Conservation (phyloP, 1,140 invertebrate genomes). For the Mycetomoellerius zeteki region DNA sequence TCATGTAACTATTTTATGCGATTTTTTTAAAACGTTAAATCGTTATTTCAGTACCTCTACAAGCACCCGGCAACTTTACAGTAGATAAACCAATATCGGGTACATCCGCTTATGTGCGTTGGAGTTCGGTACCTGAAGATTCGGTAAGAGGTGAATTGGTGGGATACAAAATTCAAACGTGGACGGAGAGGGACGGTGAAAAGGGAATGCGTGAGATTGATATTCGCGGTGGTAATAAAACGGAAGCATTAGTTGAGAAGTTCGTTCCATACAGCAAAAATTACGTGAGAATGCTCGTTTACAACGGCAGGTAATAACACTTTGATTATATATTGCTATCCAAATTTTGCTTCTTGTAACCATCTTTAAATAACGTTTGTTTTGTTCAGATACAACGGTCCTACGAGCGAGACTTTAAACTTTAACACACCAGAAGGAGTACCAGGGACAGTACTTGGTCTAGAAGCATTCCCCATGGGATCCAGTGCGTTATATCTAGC, state of each 20-base stretch:
- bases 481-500: constrained; percentile 95
- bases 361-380: constrained; percentile 1
- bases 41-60: constrained; percentile 89
- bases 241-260: constrained; percentile 92
- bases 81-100: constrained; percentile 91
- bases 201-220: constrained; percentile 93
- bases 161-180: constrained; percentile 98
- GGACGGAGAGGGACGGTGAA: constrained; percentile 94
- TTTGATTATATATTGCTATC: neutral
- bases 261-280: constrained; percentile 97
- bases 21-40: constrained; percentile 34
- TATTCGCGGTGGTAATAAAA: constrained; percentile 91
- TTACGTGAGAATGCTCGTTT: constrained; percentile 95
- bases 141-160: constrained; percentile 96
- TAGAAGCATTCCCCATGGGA: constrained; percentile 94
- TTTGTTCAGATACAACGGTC: constrained; percentile 92
- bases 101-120: constrained; percentile 93
- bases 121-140: constrained; percentile 93
- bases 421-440: constrained; percentile 97
- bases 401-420: constrained; percentile 93
- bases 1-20: neutral
- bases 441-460: constrained; percentile 95
- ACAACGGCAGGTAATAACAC: constrained; percentile 91
- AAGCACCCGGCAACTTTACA: constrained; percentile 95
- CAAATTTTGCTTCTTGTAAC: neutral